Conservation (phyloP, 2,888 invertebrate species). For the Diarsia brunnea region DNA sequence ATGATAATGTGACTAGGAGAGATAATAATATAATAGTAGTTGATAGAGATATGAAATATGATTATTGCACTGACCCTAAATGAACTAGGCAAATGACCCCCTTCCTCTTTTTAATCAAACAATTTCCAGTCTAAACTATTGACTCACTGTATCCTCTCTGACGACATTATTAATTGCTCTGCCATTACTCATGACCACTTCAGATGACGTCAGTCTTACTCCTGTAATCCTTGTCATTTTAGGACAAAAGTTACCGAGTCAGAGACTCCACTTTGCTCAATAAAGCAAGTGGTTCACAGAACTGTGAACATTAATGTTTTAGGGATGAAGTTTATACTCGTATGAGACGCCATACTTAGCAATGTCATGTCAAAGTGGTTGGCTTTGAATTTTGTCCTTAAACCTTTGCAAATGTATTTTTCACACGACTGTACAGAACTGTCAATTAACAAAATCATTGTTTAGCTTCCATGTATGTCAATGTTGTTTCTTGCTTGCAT, state of each 20-base stretch:
- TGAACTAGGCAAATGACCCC: background rate
- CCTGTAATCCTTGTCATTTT: background rate
- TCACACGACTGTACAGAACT: constrained; percentile 13
- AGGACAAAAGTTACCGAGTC: background rate
- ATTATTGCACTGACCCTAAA: background rate
- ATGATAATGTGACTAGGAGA: background rate
- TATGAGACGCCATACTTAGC: background rate
- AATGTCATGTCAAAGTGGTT: background rate
- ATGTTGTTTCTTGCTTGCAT: constrained; percentile 26
- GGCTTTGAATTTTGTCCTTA: background rate
- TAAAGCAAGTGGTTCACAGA: background rate
- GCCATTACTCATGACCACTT: too few species aligned
- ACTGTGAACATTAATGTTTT: background rate
- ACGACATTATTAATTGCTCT: background rate
- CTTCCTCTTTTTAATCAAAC: background rate
- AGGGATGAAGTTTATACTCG: background rate
- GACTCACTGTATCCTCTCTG: too few species aligned
- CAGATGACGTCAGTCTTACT: background rate
- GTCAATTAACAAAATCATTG: constrained; percentile 19
- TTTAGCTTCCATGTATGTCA: constrained; percentile 50
- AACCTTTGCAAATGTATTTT: background rate
- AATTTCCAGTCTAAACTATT: background rate
- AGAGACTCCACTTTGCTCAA: background rate
- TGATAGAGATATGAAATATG: background rate
- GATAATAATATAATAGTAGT: background rate